Evolutionary conservation across 2,797 vertebrate species (phyloP).

Genomic region (Cossypha niveicapilla): DNA sequence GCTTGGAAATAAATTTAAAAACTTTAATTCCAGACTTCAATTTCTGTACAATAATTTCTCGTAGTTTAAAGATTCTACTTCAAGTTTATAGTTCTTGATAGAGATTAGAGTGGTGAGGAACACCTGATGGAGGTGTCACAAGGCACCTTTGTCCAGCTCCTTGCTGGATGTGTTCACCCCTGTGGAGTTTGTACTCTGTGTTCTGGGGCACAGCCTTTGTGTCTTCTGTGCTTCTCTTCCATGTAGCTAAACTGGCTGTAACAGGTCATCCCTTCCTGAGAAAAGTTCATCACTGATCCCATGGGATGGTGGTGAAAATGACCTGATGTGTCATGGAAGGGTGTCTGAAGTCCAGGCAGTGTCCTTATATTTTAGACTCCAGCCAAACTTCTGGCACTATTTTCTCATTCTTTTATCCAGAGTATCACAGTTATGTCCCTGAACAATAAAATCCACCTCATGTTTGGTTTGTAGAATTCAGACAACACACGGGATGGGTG

Average conservation of each 20-base stretch:
- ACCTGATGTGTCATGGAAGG: background rate
- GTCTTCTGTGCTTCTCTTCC: background rate
- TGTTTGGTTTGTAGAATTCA: background rate
- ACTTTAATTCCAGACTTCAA: background rate
- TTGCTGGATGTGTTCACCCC: background rate
- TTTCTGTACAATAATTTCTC: background rate
- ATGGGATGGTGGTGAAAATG: background rate
- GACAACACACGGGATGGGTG: accelerated
- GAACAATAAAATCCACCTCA: background rate
- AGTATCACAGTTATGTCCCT: background rate
- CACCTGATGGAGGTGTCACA: background rate
- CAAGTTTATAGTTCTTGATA: background rate
- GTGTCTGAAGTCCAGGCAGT: background rate
- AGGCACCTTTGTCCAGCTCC: background rate
- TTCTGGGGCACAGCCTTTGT: background rate
- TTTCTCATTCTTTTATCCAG: background rate
- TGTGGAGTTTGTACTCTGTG: background rate
- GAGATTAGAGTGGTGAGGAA: background rate
- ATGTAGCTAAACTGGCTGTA: background rate
- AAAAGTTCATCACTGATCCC: background rate
- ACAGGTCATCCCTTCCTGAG: background rate
- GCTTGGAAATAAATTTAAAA: background rate
- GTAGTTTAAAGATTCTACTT: background rate
- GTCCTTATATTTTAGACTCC: background rate
- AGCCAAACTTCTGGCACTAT: background rate